Percentiles rank a stretch among this genome's conserved stretches.
Conservation (phyloP, 35 echinoderm and acorn worm species). For the Holothuria glaberrima region DNA sequence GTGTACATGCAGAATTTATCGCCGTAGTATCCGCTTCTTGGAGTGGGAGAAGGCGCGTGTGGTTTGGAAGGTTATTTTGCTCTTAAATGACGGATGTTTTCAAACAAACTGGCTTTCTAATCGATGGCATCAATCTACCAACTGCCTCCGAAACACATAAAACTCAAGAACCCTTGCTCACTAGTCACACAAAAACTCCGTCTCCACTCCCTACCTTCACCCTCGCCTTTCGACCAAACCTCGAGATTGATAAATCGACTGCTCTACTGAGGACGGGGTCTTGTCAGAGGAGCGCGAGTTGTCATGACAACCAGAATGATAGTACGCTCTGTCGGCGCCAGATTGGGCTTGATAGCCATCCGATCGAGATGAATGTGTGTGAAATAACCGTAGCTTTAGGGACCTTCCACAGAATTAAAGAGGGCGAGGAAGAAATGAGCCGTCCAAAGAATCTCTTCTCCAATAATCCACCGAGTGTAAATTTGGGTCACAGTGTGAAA, state of each 20-base stretch:
- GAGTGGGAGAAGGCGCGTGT: constrained; percentile 45
- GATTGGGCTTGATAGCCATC: constrained; percentile 60
- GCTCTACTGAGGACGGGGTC: constrained; percentile 33
- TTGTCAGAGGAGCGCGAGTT: constrained; percentile 53
- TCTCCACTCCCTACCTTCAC: too few species aligned
- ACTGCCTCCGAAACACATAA: constrained; percentile 5
- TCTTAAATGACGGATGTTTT: constrained; percentile 41
- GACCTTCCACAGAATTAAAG: constrained; percentile 32
- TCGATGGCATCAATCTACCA: constrained; percentile 36
- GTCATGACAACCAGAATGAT: constrained; percentile 56
- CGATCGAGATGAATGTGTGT: constrained; percentile 39
- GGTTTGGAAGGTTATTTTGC: constrained; percentile 43
- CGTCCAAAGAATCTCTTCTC: too few species aligned
- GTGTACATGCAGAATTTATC: constrained; percentile 43
- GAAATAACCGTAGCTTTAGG: constrained; percentile 49
- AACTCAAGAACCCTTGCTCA: too few species aligned
- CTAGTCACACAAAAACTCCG: too few species aligned
- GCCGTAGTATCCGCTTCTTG: constrained; percentile 26
- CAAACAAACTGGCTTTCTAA: constrained; percentile 39
- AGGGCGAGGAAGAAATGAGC: constrained; percentile 14
- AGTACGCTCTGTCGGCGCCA: constrained; percentile 56
- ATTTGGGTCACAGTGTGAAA: too few species aligned
- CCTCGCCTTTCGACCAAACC: too few species aligned
- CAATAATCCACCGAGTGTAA: too few species aligned
- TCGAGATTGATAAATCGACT: constrained; percentile 51